phyloP scores from a whole-genome alignment of 2,113 vertebrate genomes.

The Nansenia antarctica region DNA sequence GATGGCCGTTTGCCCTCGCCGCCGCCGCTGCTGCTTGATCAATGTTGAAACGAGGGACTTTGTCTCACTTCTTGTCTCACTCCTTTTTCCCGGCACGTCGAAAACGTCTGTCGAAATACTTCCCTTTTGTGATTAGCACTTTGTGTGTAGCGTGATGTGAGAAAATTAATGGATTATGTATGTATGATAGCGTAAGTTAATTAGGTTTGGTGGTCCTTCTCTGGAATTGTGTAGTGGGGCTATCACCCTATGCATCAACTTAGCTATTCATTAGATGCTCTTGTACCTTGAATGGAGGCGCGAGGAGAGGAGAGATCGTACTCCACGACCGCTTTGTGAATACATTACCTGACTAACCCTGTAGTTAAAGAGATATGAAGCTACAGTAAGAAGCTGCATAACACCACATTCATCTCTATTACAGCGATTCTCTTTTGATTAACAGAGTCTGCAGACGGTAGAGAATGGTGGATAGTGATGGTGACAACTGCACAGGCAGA shows the following conservation, averaged over 20 bases:
- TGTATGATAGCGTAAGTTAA: too few species aligned
- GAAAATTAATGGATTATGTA: too few species aligned
- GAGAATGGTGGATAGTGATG: neutral
- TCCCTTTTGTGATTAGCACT: too few species aligned
- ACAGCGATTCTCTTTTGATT: neutral
- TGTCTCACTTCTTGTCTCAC: neutral
- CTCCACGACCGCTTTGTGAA: neutral
- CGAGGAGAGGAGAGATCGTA: neutral
- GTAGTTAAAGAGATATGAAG: neutral
- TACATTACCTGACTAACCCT: neutral
- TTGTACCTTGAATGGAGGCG: neutral
- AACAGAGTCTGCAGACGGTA: neutral
- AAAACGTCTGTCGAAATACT: neutral
- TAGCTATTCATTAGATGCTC: constrained; percentile 3
- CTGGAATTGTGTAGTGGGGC: neutral
- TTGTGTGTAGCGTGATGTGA: too few species aligned
- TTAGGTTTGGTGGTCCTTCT: too few species aligned
- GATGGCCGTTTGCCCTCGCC: constrained; percentile 17
- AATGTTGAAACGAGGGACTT: neutral
- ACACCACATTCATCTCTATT: neutral
- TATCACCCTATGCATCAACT: neutral
- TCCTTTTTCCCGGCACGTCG: neutral
- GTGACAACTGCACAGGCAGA: neutral
- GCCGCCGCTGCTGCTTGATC: constrained; percentile 8
- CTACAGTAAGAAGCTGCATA: neutral